Percentiles rank a stretch among this genome's conserved stretches.
Evolutionary conservation across 1,140 invertebrate species (phyloP).

Genomic region (Panonychus citri): DNA sequence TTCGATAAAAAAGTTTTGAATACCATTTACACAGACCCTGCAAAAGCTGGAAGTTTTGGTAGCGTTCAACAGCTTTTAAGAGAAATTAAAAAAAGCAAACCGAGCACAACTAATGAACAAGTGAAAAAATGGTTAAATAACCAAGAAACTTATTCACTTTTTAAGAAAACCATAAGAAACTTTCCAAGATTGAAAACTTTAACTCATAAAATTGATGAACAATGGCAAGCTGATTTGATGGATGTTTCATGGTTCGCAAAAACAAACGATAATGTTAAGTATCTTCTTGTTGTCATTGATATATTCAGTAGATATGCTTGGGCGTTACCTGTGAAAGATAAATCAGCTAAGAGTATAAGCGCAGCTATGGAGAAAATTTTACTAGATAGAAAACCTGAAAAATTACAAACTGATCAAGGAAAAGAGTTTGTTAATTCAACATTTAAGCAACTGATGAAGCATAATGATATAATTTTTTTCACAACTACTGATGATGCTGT

Average conservation of each 20-base stretch:
- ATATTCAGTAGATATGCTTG: background rate
- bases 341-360: background rate
- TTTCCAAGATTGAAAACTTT: background rate
- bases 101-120: background rate
- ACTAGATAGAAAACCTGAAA: background rate
- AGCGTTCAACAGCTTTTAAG: background rate
- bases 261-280: background rate
- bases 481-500: constrained; percentile 17
- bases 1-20: background rate
- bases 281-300: background rate
- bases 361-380: background rate
- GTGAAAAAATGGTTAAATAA: background rate
- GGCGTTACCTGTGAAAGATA: background rate
- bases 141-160: background rate
- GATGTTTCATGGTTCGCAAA: background rate
- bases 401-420: constrained; percentile 4
- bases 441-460: constrained; percentile 18
- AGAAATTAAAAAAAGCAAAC: background rate
- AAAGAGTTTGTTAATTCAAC: constrained; percentile 7
- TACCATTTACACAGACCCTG: background rate
- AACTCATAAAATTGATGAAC: background rate
- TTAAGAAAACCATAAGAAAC: background rate
- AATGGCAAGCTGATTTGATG: background rate
- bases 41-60: background rate
- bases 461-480: constrained; percentile 23